A percentile compares a stretch with the other conserved stretches of the same genome.
Conservation (phyloP, 2,888 invertebrate genomes). For the Podotricha telesiphe region DNA sequence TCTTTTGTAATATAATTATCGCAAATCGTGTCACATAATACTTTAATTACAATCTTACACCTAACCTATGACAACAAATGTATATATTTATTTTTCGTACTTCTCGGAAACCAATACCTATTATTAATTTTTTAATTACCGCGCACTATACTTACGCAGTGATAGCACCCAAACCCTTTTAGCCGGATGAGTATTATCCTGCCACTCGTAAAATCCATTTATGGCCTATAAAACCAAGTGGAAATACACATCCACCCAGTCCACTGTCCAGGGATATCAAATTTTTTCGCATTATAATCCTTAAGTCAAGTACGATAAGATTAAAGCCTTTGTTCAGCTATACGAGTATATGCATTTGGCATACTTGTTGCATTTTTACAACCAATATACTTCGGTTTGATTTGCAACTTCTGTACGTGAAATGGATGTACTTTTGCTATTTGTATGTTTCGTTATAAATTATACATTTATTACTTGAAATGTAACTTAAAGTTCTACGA, state of each 20-base stretch:
- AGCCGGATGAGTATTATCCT: constrained; percentile 80
- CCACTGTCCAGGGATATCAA: constrained; percentile 40
- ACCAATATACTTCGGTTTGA: constrained; percentile 82
- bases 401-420: constrained; percentile 76
- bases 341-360: constrained; percentile 62
- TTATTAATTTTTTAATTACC: constrained; percentile 71
- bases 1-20: no score
- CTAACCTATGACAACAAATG: not conserved
- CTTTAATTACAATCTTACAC: no score
- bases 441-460: constrained; percentile 45
- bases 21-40: no score
- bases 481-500: constrained; percentile 7
- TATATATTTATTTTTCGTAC: not conserved
- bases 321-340: constrained; percentile 13
- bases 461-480: constrained; percentile 30
- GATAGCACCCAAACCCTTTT: constrained; percentile 69
- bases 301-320: constrained; percentile 47
- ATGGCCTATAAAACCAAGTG: constrained; percentile 80
- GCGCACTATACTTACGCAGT: constrained; percentile 44
- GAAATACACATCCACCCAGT: constrained; percentile 65
- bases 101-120: constrained; percentile 20
- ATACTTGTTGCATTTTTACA: constrained; percentile 83
- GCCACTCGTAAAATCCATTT: constrained; percentile 75
- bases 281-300: constrained; percentile 36
- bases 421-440: constrained; percentile 59